phyloP scores from a whole-genome alignment of 2,113 vertebrate genomes.

The Cheirogaleus medius region DNA sequence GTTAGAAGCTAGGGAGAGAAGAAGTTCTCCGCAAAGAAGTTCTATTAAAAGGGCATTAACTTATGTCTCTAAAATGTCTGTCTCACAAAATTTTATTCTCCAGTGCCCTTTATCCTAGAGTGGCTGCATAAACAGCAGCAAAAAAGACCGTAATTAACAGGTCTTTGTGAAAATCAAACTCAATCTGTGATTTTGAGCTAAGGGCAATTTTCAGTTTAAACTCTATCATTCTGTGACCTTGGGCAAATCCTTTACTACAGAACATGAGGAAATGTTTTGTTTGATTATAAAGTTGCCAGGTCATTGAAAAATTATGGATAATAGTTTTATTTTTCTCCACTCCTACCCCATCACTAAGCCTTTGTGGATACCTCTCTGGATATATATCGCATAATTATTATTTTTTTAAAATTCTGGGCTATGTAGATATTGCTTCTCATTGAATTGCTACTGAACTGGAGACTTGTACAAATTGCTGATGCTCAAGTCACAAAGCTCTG shows the following conservation, averaged over 20 bases:
- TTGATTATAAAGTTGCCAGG: not conserved
- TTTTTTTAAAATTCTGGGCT: not conserved
- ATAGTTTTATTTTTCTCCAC: not conserved
- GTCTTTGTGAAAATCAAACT: not conserved
- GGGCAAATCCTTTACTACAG: not conserved
- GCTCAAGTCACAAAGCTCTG: not conserved
- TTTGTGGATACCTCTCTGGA: not conserved
- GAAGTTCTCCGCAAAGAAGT: not conserved
- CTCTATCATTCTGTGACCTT: not conserved
- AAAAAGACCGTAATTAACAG: not conserved
- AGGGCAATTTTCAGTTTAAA: not conserved
- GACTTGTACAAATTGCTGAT: not conserved
- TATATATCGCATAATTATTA: not conserved
- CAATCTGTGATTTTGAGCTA: not conserved
- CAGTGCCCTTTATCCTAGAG: not conserved
- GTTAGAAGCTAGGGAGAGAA: not conserved
- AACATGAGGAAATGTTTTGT: not conserved
- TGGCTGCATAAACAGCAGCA: not conserved
- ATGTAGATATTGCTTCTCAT: not conserved
- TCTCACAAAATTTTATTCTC: not conserved
- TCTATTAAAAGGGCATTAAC: not conserved
- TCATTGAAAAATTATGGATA: not conserved
- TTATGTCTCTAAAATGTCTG: not conserved
- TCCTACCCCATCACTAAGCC: not conserved
- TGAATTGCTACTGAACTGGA: not conserved